Evolutionary conservation across 2,888 invertebrate genomes (phyloP), one percentile per base, ranked within the genome.

Genomic region (Syrphus vitripennis): DNA sequence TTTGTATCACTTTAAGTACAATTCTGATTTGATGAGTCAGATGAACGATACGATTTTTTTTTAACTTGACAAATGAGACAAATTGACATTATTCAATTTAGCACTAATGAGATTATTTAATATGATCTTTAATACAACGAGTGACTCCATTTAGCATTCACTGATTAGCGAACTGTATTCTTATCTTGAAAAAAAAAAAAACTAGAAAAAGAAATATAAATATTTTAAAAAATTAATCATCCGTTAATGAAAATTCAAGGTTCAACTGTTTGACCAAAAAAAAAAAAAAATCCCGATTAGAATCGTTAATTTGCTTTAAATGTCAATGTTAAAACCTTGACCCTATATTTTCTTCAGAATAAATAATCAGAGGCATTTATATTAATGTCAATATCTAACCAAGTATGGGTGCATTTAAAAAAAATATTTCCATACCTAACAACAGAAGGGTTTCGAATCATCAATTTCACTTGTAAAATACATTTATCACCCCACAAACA

Each of bases 391-490:
- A 69, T 59, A 74, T 26, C 14, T 34, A 74, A 69, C n/a, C n/a
- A n/a, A n/a, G n/a, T n/a, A 29, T 72, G 59, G 34, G 42, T 37
- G 53, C 48, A 29, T 31, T 34, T 24, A 26, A 29, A 45, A 42
- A n/a, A n/a, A n/a, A n/a, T n/a, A n/a, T n/a, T n/a, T n/a, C n/a
- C n/a, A 69, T 69, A 45, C 57, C 75, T 53, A 57, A 19, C 14
- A 57, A 57, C 12, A 57, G n/a, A 61, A 82, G 71, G 80, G 79
- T 83, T 83, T 61, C 65, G 76, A 61, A 69, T 77, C 84, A 84
- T 84, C 81, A 84, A 81, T 84, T 84, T 81, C 61, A 72, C 71
- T 72, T 71, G 76, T 72, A 72, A 84, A 77, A 72, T 63, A 71
- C 67, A 84, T 84, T 84, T 81, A 77, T 84, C 80, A 84, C 40